Base-by-base conservation (phyloP, 2,888 invertebrate species). In the Perithous albicinctus region DNA sequence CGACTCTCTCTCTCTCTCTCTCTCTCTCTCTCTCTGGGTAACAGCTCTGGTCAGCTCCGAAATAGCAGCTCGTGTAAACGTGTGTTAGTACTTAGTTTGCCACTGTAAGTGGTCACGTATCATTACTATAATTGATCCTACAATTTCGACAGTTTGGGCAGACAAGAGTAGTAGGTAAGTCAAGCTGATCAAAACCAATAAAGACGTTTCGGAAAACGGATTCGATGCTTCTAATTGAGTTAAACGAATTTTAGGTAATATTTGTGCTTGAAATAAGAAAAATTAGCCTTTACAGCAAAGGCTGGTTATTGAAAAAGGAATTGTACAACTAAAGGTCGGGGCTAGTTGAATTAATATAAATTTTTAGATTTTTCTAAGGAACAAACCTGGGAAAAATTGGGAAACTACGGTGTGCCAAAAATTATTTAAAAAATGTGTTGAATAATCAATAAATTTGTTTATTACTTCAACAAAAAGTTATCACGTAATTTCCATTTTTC, bases 91-190 rank as follows among this genome's bases (percentile, higher is more conserved):
- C 12, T 15, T 56, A 56, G 56, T 15, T 2, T 6, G 63, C 1
- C 1, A 12, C 63, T 38, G 41, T 61, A 26, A 38, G 61, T 35
- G 54, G 32, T 20, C 32, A 15, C 29, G 32, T 4, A 18, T 72
- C 46, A 72, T 72, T 59, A 46, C 56, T 18, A 59, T 72, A 59
- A 72, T 59, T 72, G 72, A 29, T 26, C 59, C 18, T 32, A 43
- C 6, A 46, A 20, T 41, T 29, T 72, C 43, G 18, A 32, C 8
- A 59, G 4, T 18, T 18, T 1, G 6, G 23, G 5, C 18, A 3
- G n/a, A 15, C 26, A 8, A 46, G 46, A 46, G 41, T 18, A 29
- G 32, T 29, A 1, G 32, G 2, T 5, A 18, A 32, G 18, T 32
- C 59, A 5, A 59, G 15, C n/a, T 35, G 59, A 32, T 18, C 59